phyloP scores from a whole-genome alignment of 1,140 invertebrate species.

The Apolygus lucorum region DNA sequence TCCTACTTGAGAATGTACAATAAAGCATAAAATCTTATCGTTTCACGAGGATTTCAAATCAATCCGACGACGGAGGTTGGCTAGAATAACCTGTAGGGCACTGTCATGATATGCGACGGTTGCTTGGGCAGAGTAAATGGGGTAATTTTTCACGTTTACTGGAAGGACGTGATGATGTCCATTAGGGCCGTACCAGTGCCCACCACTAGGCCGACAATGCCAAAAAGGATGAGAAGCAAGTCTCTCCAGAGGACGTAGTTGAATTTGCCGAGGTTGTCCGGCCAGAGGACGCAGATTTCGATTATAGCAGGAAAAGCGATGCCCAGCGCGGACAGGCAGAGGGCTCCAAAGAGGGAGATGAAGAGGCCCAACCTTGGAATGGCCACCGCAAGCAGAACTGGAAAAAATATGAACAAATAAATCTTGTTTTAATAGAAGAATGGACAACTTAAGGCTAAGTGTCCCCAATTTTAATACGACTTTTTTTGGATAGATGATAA shows the following conservation, averaged over 20 bases:
- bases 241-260: constrained; percentile 51
- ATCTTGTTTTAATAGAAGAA: too few species aligned
- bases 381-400: constrained; percentile 61
- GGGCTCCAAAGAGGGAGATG: constrained; percentile 75
- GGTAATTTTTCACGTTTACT: background rate
- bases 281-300: constrained; percentile 56
- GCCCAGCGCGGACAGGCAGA: constrained; percentile 68
- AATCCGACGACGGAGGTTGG: too few species aligned
- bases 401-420: constrained; percentile 33
- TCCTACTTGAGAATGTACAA: too few species aligned
- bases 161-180: constrained; percentile 46
- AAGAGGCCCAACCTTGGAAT: constrained; percentile 71
- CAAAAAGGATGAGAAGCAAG: constrained; percentile 55
- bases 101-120: background rate
- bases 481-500: too few species aligned
- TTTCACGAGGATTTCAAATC: too few species aligned
- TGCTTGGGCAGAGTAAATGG: background rate
- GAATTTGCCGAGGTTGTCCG: constrained; percentile 42
- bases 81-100: too few species aligned
- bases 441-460: too few species aligned
- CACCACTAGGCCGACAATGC: constrained; percentile 54
- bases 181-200: constrained; percentile 59
- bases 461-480: too few species aligned
- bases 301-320: constrained; percentile 76
- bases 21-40: too few species aligned